phyloP scores from a whole-genome alignment of 1,140 invertebrate species.

The Polypedilum vanderplanki region DNA sequence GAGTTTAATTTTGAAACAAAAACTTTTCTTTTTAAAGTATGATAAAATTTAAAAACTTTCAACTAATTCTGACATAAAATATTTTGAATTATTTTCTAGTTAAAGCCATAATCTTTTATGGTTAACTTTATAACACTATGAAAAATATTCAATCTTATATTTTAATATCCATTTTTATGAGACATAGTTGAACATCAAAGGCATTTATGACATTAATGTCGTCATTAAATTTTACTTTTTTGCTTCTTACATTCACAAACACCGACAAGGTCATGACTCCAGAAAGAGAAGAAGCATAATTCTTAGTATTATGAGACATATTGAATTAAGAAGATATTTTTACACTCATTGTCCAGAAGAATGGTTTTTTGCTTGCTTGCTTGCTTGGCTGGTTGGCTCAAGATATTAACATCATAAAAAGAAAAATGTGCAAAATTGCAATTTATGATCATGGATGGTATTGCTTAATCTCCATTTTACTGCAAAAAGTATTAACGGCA shows the following conservation, averaged over 20 bases:
- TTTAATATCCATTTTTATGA: conserved; percentile 7
- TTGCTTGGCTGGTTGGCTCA: not conserved
- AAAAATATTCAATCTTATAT: not conserved
- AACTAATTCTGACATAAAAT: too few species aligned
- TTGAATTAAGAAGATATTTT: conserved; percentile 5
- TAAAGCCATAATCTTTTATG: too few species aligned
- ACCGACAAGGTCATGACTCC: not conserved
- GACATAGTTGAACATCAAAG: conserved; percentile 11
- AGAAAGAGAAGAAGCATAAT: not conserved
- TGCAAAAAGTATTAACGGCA: not conserved
- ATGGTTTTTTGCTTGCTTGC: too few species aligned
- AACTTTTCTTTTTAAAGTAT: too few species aligned
- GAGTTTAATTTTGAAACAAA: too few species aligned
- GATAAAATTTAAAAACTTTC: too few species aligned
- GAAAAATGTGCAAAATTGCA: conserved; percentile 26
- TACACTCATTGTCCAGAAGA: not conserved
- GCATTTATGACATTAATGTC: conserved; percentile 13
- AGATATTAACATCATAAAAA: conserved; percentile 12
- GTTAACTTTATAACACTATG: too few species aligned
- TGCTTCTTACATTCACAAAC: too few species aligned
- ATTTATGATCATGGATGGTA: conserved; percentile 27
- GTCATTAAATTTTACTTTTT: not conserved
- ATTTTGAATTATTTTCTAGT: too few species aligned
- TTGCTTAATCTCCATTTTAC: conserved; percentile 11
- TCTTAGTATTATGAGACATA: not conserved